Base-by-base conservation (phyloP, 2,113 vertebrate species). In the Columba livia region DNA sequence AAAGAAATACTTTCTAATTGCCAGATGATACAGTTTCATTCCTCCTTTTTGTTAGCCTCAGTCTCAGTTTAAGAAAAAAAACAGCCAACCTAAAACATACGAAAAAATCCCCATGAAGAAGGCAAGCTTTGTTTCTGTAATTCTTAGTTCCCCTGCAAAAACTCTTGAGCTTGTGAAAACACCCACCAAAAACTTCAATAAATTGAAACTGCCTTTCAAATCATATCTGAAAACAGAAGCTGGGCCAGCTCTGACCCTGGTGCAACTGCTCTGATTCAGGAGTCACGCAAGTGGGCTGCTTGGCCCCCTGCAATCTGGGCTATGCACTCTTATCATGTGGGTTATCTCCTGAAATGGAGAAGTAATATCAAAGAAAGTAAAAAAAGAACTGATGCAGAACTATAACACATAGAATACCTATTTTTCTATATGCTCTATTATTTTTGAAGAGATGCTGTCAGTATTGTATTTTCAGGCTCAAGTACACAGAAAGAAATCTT, bases 161-260 rank as follows among this genome's bases (percentile, higher is more conserved):
- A 92, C n/a, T 2, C 5, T 25, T 48, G 42, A 93, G 54, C 60
- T 86, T 70, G 48, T 62, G 47, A 93, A 96, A 96, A 85, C 38
- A 82, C 20, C 69, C 85, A 93, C 28, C 71, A 89, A 94, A 88
- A 71, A 15, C 61, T 74, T 73, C 57, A 93, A 44, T 42, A 93
- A 95, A 91, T 15, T 89, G 60, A 83, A 82, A 85, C 31, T 74
- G 53, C 42, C 60, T 85, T 94, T 93, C 79, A 80, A 16, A 62
- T 71, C 0, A 89, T n/a, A 81, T 86, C 70, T 78, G 73, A 79
- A 83, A 94, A 86, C 18, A 66, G 50, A 67, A 51, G 77, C 65
- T 79, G 47, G 81, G 75, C 67, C 67, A 83, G 75, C 72, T 74
- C 79, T 5, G 51, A 34, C 29, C n/a, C 69, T 34, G 21, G 6